Percentiles rank a stretch among this genome's conserved stretches.
These are phyloP conservation scores for Hydrotaea cyrtoneurina DNA, from an alignment of 2,888 invertebrate genomes.

Conservation along the genomic window DNA sequence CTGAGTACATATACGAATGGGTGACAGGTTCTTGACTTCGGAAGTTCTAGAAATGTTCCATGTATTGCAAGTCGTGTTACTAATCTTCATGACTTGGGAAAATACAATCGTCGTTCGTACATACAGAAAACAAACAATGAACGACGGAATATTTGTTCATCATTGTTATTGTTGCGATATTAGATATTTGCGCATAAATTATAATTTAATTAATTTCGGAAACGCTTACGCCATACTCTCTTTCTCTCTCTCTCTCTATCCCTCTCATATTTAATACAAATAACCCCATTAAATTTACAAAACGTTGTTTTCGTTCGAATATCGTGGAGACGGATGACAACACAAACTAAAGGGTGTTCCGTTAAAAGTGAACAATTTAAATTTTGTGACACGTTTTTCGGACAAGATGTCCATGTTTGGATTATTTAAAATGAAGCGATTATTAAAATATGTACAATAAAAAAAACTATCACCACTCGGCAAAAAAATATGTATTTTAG, in stretches of 20 bases:
- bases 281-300: not conserved
- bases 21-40: conserved; percentile 15
- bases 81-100: no score
- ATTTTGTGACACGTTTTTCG: no score
- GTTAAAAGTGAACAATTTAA: conserved; percentile 6
- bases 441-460: no score
- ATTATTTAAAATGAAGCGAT: no score
- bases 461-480: no score
- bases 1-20: not conserved
- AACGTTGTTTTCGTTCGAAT: not conserved
- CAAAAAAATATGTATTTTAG: no score
- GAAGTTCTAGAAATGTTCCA: conserved; percentile 7
- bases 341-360: no score
- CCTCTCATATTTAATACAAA: not conserved
- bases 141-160: not conserved
- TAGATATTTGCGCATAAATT: conserved; percentile 24
- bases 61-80: no score
- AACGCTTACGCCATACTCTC: conserved; percentile 10
- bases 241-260: no score
- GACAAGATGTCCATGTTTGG: no score
- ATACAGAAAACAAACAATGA: no score
- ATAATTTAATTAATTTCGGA: conserved; percentile 26
- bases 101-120: no score
- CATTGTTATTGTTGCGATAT: not conserved
- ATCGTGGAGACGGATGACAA: not conserved